Evolutionary conservation across 2,113 vertebrate genomes (phyloP).

Genomic region (Anarhynchus alexandrinus): DNA sequence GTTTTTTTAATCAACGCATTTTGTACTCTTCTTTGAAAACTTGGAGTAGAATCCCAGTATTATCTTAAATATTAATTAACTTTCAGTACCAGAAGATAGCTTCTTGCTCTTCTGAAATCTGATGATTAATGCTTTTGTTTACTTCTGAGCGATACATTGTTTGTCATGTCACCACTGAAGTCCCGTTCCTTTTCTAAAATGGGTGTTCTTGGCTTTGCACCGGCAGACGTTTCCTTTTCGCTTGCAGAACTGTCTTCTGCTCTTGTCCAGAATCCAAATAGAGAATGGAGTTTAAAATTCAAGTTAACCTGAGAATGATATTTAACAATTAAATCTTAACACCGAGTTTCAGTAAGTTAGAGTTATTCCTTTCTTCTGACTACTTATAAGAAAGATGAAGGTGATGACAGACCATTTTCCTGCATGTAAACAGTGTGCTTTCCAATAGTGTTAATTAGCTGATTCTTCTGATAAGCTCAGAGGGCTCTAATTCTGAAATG

Average conservation of each 20-base stretch:
- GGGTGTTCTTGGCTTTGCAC: background rate
- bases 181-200: background rate
- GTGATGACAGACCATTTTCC: background rate
- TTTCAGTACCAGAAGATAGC: background rate
- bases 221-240: background rate
- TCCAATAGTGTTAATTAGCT: background rate
- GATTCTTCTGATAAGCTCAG: background rate
- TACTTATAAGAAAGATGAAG: background rate
- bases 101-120: constrained; percentile 28
- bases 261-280: background rate
- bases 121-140: constrained; percentile 40
- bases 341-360: background rate
- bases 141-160: background rate
- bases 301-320: background rate
- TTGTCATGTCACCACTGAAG: background rate
- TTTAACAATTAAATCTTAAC: background rate
- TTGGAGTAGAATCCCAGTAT: background rate
- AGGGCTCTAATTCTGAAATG: background rate
- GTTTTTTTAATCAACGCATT: background rate
- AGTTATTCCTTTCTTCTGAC: background rate
- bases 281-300: background rate
- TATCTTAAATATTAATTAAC: background rate
- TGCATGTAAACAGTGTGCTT: background rate
- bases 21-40: background rate
- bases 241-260: background rate